Conservation (phyloP, 1,140 invertebrate species). For the Neelides sp. region DNA sequence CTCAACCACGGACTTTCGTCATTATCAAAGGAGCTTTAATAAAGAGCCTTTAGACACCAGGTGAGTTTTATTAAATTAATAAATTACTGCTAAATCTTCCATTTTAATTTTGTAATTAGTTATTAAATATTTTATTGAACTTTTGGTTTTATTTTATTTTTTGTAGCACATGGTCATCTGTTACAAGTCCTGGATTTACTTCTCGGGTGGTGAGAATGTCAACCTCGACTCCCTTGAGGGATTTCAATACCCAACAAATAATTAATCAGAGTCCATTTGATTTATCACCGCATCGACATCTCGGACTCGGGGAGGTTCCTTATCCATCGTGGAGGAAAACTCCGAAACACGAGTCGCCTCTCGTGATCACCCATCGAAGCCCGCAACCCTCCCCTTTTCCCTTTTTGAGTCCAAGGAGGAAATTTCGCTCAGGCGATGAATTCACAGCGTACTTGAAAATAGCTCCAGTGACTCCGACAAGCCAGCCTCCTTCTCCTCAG, state of each 20-base stretch:
- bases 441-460: constrained; percentile 15
- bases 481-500: constrained; percentile 2
- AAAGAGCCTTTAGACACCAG: no score
- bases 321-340: no score
- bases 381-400: no score
- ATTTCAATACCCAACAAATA: constrained; percentile 8
- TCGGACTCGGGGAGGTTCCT: constrained; percentile 21
- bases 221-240: constrained; percentile 12
- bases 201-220: constrained; percentile 13
- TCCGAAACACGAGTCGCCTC: no score
- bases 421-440: no score
- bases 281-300: constrained; percentile 10
- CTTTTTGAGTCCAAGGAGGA: no score
- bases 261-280: constrained; percentile 8
- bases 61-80: no score
- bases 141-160: constrained; percentile 1
- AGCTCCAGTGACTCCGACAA: constrained; percentile 14
- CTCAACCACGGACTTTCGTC: no score
- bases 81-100: no score
- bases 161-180: constrained; percentile 23
- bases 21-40: no score
- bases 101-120: no score
- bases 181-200: constrained; percentile 30
- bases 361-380: no score
- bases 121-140: constrained; percentile 1